Percentiles rank a stretch among this genome's conserved stretches.
Conservation (phyloP, 2,888 invertebrate species). For the Eucriotettix oculatus region DNA sequence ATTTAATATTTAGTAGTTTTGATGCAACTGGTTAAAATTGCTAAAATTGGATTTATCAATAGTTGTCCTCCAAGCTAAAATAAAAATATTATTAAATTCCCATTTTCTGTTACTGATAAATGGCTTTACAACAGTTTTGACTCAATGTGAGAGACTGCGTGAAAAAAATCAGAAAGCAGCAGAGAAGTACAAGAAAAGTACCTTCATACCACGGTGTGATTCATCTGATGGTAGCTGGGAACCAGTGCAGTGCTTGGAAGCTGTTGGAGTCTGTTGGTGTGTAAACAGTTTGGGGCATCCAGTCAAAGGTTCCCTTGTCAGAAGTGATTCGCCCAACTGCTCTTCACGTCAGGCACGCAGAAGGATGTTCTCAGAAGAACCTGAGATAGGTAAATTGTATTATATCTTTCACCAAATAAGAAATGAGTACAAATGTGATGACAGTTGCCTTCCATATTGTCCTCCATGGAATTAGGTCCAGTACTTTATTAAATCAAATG, state of each 20-base stretch:
- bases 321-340: slow-evolving; percentile 59
- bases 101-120: neutral
- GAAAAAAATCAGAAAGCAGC: slow-evolving; percentile 61
- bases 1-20: no score
- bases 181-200: slow-evolving; percentile 51
- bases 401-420: no score
- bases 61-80: neutral
- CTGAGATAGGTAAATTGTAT: no score
- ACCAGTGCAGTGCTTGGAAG: slow-evolving; percentile 60
- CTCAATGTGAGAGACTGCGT: slow-evolving; percentile 62
- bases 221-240: slow-evolving; percentile 59
- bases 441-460: no score
- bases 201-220: slow-evolving; percentile 64
- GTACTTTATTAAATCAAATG: no score
- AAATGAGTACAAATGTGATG: no score
- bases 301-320: slow-evolving; percentile 59
- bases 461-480: no score
- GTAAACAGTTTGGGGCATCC: slow-evolving; percentile 68
- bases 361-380: slow-evolving; percentile 22
- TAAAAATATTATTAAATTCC: neutral
- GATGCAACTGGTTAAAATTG: neutral
- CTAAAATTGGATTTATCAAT: neutral
- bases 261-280: slow-evolving; percentile 73
- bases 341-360: slow-evolving; percentile 64
- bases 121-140: slow-evolving; percentile 36